phyloP scores from a whole-genome alignment of 1,140 invertebrate species.

The Scaptomyza hsui region DNA sequence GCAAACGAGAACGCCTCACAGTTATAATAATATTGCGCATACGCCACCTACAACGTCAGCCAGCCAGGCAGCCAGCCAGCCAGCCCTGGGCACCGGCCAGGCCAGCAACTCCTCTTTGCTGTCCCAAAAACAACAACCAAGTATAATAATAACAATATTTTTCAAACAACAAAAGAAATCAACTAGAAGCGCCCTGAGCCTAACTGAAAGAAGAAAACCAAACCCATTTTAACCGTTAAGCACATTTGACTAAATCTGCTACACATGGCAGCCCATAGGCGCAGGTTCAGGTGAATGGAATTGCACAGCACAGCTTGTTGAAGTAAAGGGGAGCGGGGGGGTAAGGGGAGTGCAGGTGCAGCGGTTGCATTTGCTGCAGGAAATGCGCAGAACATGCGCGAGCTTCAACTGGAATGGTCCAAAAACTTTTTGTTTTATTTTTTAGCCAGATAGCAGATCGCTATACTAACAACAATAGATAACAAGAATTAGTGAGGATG shows the following conservation, averaged over 20 bases:
- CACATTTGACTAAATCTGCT: constrained; percentile 82
- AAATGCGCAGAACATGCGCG: constrained; percentile 69
- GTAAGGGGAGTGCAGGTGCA: constrained; percentile 4
- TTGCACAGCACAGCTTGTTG: neutral
- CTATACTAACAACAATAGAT: constrained; percentile 74
- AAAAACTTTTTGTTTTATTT: constrained; percentile 32
- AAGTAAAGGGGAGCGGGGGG: no score
- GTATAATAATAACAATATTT: constrained; percentile 81
- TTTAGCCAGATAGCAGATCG: constrained; percentile 70
- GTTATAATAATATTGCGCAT: constrained; percentile 81
- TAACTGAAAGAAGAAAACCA: constrained; percentile 63
- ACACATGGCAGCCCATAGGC: constrained; percentile 66
- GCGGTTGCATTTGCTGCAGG: constrained; percentile 60
- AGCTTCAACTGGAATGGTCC: constrained; percentile 63
- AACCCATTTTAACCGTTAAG: constrained; percentile 82
- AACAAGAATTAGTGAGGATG: constrained; percentile 60
- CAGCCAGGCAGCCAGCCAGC: constrained; percentile 40
- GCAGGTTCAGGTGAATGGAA: constrained; percentile 40
- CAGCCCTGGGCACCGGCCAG: constrained; percentile 30
- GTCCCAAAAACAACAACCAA: constrained; percentile 40
- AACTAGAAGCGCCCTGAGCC: constrained; percentile 74
- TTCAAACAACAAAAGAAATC: constrained; percentile 78
- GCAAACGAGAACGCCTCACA: constrained; percentile 72
- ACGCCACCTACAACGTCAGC: constrained; percentile 73
- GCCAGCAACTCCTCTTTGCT: constrained; percentile 67